Evolutionary conservation across 1,140 invertebrate species (phyloP).

Genomic region (Magallana ariakensis): DNA sequence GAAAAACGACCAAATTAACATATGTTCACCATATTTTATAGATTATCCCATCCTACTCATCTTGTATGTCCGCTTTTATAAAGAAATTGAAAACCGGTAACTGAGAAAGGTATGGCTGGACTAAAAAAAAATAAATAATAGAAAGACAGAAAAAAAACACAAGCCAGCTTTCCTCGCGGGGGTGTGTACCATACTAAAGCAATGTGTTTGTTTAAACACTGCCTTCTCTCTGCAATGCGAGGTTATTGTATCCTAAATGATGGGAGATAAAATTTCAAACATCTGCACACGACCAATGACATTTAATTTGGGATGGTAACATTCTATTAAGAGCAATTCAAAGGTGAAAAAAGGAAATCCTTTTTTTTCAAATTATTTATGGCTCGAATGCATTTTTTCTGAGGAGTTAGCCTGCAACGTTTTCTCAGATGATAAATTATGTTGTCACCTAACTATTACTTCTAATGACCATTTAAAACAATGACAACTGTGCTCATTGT

Average conservation of each 20-base stretch:
- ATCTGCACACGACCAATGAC: neutral
- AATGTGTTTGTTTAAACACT: neutral
- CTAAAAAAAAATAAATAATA: neutral
- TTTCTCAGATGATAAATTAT: neutral
- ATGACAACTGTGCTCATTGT: too few relatives aligned
- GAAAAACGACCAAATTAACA: neutral
- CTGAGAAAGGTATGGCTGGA: neutral
- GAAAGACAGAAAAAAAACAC: neutral
- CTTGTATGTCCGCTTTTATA: too few relatives aligned
- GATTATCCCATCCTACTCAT: neutral
- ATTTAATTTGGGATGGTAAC: neutral
- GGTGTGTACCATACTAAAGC: neutral
- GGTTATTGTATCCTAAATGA: neutral
- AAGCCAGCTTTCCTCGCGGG: neutral
- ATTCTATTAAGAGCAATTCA: neutral
- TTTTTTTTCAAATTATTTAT: neutral
- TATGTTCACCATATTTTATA: neutral
- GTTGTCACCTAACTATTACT: neutral
- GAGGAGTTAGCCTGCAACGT: neutral
- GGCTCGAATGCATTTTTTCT: neutral
- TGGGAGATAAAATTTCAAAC: neutral
- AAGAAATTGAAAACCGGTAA: too few relatives aligned
- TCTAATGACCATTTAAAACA: too few relatives aligned
- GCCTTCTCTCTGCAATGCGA: too few relatives aligned
- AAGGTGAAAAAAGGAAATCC: constrained; percentile 16